Percentiles rank a stretch among this genome's conserved stretches.
Conservation (phyloP, 1,140 invertebrate species). For the Tachypleus tridentatus region DNA sequence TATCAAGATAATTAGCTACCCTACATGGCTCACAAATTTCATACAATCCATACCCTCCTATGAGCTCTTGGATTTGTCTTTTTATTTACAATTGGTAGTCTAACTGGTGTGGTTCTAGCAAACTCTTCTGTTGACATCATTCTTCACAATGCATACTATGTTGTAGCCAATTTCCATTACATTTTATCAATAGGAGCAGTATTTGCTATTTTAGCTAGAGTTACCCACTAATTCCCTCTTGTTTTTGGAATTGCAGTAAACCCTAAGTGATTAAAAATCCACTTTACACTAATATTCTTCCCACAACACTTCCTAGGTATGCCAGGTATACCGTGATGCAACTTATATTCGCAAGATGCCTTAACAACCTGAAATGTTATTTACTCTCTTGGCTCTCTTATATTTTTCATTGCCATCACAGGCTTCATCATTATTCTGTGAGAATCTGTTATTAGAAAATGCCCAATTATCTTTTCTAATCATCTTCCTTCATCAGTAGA, state of each 20-base stretch:
- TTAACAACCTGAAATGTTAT: slow-evolving; percentile 49
- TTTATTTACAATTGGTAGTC: slow-evolving; percentile 40
- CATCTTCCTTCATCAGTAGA: slow-evolving; percentile 42
- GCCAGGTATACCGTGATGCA: slow-evolving; percentile 58
- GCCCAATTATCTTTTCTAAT: slow-evolving; percentile 34
- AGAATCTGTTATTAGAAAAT: slow-evolving; percentile 24
- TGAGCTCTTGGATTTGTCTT: slow-evolving; percentile 58
- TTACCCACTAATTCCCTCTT: slow-evolving; percentile 52
- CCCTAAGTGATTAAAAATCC: no score
- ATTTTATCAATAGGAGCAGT: slow-evolving; percentile 51
- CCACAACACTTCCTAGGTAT: slow-evolving; percentile 23
- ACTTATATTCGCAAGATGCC: slow-evolving; percentile 54
- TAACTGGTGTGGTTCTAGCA: slow-evolving; percentile 45
- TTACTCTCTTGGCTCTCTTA: slow-evolving; percentile 47
- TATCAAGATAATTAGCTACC: slow-evolving; percentile 41
- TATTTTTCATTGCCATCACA: slow-evolving; percentile 41
- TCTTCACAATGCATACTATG: slow-evolving; percentile 61
- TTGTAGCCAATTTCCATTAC: slow-evolving; percentile 60
- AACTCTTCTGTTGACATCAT: slow-evolving; percentile 56
- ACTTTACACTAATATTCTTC: slow-evolving; percentile 3
- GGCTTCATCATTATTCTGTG: slow-evolving; percentile 43
- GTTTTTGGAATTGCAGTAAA: slow-evolving; percentile 39
- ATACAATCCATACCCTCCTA: slow-evolving; percentile 40
- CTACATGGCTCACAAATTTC: slow-evolving; percentile 36
- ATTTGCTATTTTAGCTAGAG: slow-evolving; percentile 53